These are phyloP conservation scores for Loripinus fragilis DNA, from an alignment of 2,888 invertebrate genomes.

Conservation along the genomic window DNA sequence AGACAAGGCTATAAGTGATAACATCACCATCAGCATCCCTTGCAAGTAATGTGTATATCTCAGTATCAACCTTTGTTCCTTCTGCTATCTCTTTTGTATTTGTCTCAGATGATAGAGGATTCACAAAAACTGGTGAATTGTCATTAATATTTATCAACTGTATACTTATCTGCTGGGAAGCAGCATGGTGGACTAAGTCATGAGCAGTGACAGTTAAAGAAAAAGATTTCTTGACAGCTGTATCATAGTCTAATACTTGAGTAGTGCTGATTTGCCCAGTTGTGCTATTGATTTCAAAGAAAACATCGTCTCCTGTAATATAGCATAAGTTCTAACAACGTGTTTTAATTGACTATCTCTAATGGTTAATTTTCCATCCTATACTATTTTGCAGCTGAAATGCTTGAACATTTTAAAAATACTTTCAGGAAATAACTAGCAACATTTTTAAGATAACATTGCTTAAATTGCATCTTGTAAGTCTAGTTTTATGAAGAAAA, in stretches of 20 bases:
- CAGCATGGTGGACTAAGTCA: background rate
- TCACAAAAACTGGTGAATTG: background rate
- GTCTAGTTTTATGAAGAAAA: too few species aligned
- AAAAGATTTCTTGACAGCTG: background rate
- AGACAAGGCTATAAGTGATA: background rate
- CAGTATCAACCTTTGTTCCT: background rate
- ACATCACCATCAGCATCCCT: background rate
- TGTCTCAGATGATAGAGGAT: background rate
- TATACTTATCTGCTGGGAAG: background rate
- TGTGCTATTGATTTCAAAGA: too few species aligned
- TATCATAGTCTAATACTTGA: background rate
- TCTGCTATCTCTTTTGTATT: background rate
- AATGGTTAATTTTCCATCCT: too few species aligned
- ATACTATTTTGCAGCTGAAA: too few species aligned
- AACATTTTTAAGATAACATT: too few species aligned
- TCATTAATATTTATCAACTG: background rate
- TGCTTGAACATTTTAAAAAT: too few species aligned
- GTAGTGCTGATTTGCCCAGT: conserved; percentile 55
- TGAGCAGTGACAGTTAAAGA: background rate
- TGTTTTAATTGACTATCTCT: too few species aligned
- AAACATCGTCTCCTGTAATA: too few species aligned
- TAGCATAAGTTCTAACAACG: too few species aligned
- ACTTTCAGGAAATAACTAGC: too few species aligned
- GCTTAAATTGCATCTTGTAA: too few species aligned
- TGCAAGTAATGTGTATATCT: background rate